These are phyloP conservation scores for Drosophila ambigua DNA, from an alignment of 1,140 invertebrate genomes.

Conservation along the genomic window DNA sequence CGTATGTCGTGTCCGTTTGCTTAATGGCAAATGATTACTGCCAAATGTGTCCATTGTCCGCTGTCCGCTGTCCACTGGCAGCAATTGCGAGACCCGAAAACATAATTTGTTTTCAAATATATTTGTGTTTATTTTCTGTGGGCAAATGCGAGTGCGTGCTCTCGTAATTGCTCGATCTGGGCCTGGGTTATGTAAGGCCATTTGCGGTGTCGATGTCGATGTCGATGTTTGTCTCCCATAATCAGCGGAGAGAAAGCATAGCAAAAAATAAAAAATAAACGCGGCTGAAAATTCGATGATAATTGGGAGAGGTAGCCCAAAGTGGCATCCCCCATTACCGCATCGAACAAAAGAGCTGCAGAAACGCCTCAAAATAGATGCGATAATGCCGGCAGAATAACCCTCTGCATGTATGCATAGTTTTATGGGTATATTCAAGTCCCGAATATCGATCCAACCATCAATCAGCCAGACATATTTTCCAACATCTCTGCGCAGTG, in stretches of 20 bases:
- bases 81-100: conserved; percentile 10
- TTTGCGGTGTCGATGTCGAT: conserved; percentile 14
- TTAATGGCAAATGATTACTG: conserved; percentile 39
- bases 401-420: too few relatives aligned
- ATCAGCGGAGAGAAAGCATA: conserved; percentile 41
- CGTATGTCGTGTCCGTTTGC: not conserved
- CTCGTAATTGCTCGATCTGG: conserved; percentile 1
- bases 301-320: too few relatives aligned
- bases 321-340: too few relatives aligned
- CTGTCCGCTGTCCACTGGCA: not conserved
- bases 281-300: too few relatives aligned
- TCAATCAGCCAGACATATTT: too few relatives aligned
- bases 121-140: conserved; percentile 12
- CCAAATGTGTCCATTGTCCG: not conserved
- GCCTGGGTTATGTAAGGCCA: conserved; percentile 28
- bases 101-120: conserved; percentile 56
- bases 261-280: not conserved
- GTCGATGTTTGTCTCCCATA: not conserved
- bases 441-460: too few relatives aligned
- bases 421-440: too few relatives aligned
- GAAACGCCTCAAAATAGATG: too few relatives aligned
- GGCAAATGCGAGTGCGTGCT: not conserved
- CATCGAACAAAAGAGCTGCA: too few relatives aligned
- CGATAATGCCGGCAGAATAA: too few relatives aligned
- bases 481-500: too few relatives aligned